Percentiles rank a stretch among this genome's conserved stretches.
Evolutionary conservation across 2,888 invertebrate genomes (phyloP).

Genomic region (Caenorhabditis sp.): DNA sequence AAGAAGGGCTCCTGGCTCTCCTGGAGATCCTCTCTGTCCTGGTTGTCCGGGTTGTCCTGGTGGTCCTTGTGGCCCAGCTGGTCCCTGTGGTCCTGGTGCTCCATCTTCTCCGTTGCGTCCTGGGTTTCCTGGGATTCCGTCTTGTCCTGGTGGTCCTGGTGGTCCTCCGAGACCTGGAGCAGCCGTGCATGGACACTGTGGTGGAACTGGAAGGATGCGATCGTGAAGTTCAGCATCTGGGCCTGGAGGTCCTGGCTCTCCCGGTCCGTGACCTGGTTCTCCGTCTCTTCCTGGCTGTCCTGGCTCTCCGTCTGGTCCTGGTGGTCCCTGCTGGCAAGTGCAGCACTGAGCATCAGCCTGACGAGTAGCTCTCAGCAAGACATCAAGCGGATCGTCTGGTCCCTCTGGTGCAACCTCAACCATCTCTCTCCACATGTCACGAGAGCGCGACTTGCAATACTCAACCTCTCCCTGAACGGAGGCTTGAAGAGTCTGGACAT

Average conservation of each 20-base stretch:
- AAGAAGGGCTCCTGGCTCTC: constrained; percentile 73
- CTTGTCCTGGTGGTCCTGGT: constrained; percentile 80
- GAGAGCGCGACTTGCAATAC: constrained; percentile 80
- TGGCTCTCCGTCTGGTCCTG: constrained; percentile 78
- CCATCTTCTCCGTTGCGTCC: constrained; percentile 77
- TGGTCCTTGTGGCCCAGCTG: constrained; percentile 77
- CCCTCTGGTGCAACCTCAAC: constrained; percentile 80
- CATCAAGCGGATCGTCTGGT: constrained; percentile 72
- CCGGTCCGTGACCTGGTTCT: constrained; percentile 79
- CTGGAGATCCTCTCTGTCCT: constrained; percentile 74
- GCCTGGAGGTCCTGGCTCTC: constrained; percentile 78
- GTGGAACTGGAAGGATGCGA: constrained; percentile 81
- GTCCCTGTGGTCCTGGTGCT: constrained; percentile 76
- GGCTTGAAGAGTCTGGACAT: constrained; percentile 83
- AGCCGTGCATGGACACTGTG: constrained; percentile 80
- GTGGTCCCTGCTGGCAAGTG: constrained; percentile 81
- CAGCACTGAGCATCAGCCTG: constrained; percentile 81
- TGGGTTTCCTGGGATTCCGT: constrained; percentile 78
- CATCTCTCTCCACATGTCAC: constrained; percentile 83
- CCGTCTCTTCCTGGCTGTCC: constrained; percentile 76
- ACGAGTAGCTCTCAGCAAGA: constrained; percentile 78
- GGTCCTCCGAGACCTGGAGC: constrained; percentile 88
- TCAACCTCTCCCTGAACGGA: constrained; percentile 83
- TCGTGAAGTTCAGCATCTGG: constrained; percentile 82
- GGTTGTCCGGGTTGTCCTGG: constrained; percentile 77